Base-by-base conservation (phyloP, 2,113 vertebrate genomes). In the Solenodon paradoxus region DNA sequence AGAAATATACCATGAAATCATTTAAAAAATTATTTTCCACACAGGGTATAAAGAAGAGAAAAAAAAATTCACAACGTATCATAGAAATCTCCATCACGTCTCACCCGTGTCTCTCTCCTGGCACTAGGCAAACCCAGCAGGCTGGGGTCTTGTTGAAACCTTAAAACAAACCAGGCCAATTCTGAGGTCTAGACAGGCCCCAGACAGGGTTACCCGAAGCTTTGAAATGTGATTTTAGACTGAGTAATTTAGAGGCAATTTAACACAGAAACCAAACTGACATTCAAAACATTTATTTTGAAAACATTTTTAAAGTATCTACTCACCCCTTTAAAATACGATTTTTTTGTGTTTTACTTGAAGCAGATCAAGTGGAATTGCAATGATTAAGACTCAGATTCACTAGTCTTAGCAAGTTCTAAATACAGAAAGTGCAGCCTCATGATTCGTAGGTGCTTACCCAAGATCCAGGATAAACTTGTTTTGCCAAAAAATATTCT, bases 141-240 rank as follows among this genome's bases (percentile, higher is more conserved):
- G 53, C 64, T 6, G 0, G 32, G 78, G 55, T 57, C 64, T 94
- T 87, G 42, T 9, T 95, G 83, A 96, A 97, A 88, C 77, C 77
- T 96, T 97, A 94, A 97, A 95, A 96, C 87, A 96, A 97, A 96
- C 86, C 95, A 97, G 97, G 92, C 94, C 92, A 96, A 86, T 90
- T 81, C 87, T 81, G 77, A 95, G 95, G 96, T 96, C 94, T 96
- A 97, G 94, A 96, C 97, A 97, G 92, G 78, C n/a, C 84, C 95
- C 95, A 97, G 96, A 97, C 90, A 93, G 88, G 69, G 74, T 77
- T 97, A 95, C 88, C 94, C 72, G 0, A 75, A 97, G 94, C 97
- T 96, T 95, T 97, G 92, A 96, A 96, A 97, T 77, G 57, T 5
- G 63, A 96, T 83, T 97, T 94, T 75, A 88, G 86, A 96, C 59